Evolutionary conservation across 2,888 invertebrate species (phyloP).

Genomic region (Tenthredo distinguenda): DNA sequence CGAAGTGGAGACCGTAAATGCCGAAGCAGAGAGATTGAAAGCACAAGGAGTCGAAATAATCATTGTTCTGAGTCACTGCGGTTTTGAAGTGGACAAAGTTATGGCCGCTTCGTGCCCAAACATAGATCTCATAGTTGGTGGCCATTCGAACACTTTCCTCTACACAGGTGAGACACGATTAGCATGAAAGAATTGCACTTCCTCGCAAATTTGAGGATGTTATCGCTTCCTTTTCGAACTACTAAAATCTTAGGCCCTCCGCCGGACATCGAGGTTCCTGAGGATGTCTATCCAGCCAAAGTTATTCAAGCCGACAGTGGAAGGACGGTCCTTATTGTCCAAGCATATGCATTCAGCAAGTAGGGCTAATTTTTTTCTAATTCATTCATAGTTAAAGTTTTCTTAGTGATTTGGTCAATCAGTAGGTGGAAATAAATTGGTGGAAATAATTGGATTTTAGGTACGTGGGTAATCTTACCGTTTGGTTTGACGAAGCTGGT

Average conservation of each 20-base stretch:
- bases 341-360: conserved; percentile 86
- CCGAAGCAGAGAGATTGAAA: conserved; percentile 83
- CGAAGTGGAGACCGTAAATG: conserved; percentile 84
- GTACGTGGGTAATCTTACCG: conserved; percentile 88
- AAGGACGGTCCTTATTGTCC: conserved; percentile 84
- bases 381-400: neutral
- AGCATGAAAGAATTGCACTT: conserved; percentile 38
- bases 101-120: conserved; percentile 85
- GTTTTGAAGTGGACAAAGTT: conserved; percentile 84
- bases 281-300: conserved; percentile 87
- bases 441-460: conserved; percentile 71
- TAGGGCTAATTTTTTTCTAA: conserved; percentile 55
- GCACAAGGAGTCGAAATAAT: conserved; percentile 87
- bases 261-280: conserved; percentile 76
- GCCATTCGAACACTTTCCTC: conserved; percentile 90
- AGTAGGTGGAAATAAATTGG: neutral
- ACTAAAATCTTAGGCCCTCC: neutral
- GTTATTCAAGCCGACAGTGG: conserved; percentile 81
- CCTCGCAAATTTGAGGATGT: conserved; percentile 40
- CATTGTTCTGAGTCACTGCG: conserved; percentile 90
- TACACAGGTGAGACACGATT: conserved; percentile 79
- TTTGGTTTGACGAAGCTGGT: conserved; percentile 86
- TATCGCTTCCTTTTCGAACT: neutral
- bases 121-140: conserved; percentile 92
- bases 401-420: neutral